phyloP scores from a whole-genome alignment of 2,888 invertebrate genomes.

The Lordiphosa andalusiaca region DNA sequence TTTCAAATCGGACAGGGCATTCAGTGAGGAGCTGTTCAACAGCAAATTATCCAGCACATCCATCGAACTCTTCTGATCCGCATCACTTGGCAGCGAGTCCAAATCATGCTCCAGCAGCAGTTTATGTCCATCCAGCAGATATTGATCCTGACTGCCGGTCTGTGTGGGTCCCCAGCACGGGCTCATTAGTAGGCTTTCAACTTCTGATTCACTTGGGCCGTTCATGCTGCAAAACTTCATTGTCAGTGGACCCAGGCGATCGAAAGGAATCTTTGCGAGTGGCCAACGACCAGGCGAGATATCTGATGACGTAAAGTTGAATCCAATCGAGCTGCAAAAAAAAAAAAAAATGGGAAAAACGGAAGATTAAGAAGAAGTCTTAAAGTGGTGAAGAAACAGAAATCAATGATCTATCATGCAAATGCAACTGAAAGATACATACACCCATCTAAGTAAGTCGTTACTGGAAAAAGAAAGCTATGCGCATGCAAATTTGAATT shows the following conservation, averaged over 20 bases:
- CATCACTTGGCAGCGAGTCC: constrained; percentile 81
- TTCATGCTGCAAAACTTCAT: constrained; percentile 84
- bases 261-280: constrained; percentile 34
- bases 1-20: constrained; percentile 89
- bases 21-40: constrained; percentile 82
- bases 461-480: too few species aligned
- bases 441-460: too few species aligned
- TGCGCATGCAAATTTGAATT: too few species aligned
- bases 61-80: constrained; percentile 81
- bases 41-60: constrained; percentile 88
- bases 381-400: too few species aligned
- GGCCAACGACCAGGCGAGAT: constrained; percentile 7
- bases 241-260: constrained; percentile 75
- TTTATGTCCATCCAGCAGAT: constrained; percentile 82
- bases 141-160: constrained; percentile 81
- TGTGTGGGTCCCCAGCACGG: constrained; percentile 85
- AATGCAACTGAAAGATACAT: too few species aligned
- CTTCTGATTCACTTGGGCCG: constrained; percentile 82
- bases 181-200: constrained; percentile 87
- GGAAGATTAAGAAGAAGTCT: too few species aligned
- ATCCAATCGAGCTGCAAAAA: neutral
- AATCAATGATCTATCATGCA: too few species aligned
- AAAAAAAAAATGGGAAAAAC: neutral
- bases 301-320: neutral
- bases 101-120: constrained; percentile 83